phyloP scores from a whole-genome alignment of 2,797 vertebrate genomes.

The Acridotheres tristis region DNA sequence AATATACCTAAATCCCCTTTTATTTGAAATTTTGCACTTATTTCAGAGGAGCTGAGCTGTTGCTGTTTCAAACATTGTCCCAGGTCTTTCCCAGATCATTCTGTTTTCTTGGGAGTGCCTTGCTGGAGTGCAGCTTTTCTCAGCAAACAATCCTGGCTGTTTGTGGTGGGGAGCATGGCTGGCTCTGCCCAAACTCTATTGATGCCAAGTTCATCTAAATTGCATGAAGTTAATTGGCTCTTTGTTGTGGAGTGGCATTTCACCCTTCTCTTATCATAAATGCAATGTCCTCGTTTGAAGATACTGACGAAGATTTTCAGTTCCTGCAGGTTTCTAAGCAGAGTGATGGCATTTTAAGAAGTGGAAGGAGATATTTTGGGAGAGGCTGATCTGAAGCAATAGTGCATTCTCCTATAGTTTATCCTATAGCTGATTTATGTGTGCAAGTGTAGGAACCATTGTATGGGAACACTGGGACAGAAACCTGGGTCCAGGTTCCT shows the following conservation, averaged over 20 bases:
- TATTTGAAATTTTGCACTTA: neutral
- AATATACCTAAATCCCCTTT: neutral
- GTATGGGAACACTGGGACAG: neutral
- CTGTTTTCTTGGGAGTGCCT: neutral
- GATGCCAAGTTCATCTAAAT: constrained; percentile 20
- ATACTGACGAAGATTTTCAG: neutral
- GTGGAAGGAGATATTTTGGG: neutral
- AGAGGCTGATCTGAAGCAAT: neutral
- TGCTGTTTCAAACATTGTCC: neutral
- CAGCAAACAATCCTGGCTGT: neutral
- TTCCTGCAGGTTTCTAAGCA: neutral
- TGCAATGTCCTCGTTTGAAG: neutral
- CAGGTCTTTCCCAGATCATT: neutral
- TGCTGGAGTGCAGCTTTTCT: neutral
- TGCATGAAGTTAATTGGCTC: constrained; percentile 12
- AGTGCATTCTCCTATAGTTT: neutral
- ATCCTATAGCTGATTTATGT: no score
- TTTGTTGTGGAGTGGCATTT: constrained; percentile 5
- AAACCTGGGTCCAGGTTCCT: neutral
- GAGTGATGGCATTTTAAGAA: neutral
- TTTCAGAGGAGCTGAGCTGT: neutral
- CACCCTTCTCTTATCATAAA: neutral
- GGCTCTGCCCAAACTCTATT: neutral
- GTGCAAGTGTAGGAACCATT: neutral
- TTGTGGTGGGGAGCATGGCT: neutral